Evolutionary conservation across 1,140 invertebrate species (phyloP).

Genomic region (Drosophila rhopaloa): DNA sequence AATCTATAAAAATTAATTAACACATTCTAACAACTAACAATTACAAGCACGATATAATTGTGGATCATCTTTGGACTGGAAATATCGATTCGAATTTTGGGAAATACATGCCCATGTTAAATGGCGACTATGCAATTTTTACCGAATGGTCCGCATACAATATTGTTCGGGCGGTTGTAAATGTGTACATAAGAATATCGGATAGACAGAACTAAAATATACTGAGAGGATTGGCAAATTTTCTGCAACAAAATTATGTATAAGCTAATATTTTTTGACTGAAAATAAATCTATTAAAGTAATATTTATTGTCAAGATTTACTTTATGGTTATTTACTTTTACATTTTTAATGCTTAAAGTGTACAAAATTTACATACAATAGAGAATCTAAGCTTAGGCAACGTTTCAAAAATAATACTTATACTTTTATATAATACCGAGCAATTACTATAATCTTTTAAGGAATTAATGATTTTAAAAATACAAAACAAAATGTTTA

Average conservation of each 20-base stretch:
- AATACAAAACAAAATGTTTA: neutral
- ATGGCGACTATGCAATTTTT: constrained; percentile 42
- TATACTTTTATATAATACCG: too few species aligned
- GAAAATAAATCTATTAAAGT: too few species aligned
- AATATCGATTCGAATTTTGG: constrained; percentile 15
- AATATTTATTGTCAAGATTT: too few species aligned
- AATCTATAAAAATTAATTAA: neutral
- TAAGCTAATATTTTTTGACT: too few species aligned
- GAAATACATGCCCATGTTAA: constrained; percentile 23
- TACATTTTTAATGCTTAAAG: too few species aligned
- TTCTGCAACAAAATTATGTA: too few species aligned
- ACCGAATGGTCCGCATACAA: constrained; percentile 13
- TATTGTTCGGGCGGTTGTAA: neutral
- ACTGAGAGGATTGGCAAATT: neutral
- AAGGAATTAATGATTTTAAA: too few species aligned
- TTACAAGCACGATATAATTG: constrained; percentile 53
- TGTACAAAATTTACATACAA: too few species aligned
- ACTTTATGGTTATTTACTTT: too few species aligned
- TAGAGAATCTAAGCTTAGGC: too few species aligned
- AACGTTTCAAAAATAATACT: too few species aligned
- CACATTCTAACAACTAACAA: neutral
- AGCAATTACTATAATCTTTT: too few species aligned
- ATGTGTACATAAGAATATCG: constrained; percentile 20
- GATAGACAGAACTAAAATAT: neutral
- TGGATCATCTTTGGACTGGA: constrained; percentile 54